A percentile compares a stretch with the other conserved stretches of the same genome.
These are phyloP conservation scores for Sycophila texana DNA, from an alignment of 2,888 invertebrate species.

Conservation along the genomic window DNA sequence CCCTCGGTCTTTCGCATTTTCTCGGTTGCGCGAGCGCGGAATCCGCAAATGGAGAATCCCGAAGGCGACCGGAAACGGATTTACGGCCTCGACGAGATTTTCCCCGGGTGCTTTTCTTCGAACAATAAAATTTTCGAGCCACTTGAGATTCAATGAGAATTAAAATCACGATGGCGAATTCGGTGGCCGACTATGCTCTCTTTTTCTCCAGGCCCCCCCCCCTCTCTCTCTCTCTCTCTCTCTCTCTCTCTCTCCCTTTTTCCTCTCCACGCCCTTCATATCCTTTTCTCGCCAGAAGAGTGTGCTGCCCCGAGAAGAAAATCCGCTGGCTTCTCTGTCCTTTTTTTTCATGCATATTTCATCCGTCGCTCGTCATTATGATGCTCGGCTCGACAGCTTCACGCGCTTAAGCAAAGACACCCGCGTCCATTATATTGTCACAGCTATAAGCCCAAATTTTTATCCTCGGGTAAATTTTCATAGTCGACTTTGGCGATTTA, in stretches of 20 bases:
- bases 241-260: neutral
- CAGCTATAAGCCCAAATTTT: too few species aligned
- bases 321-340: slow-evolving; percentile 13
- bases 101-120: slow-evolving; percentile 42
- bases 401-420: too few species aligned
- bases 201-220: neutral
- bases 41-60: slow-evolving; percentile 51
- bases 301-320: neutral
- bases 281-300: too few species aligned
- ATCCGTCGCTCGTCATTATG: neutral
- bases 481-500: too few species aligned
- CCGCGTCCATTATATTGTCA: too few species aligned
- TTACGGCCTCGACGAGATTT: slow-evolving; percentile 47
- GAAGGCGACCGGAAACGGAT: slow-evolving; percentile 52
- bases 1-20: neutral
- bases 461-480: neutral
- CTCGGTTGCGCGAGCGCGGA: slow-evolving; percentile 12
- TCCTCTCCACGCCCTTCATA: neutral
- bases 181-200: neutral
- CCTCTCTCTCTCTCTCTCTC: neutral
- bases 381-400: neutral
- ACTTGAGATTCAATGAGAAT: slow-evolving; percentile 46
- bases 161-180: slow-evolving; percentile 34
- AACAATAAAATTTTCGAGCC: slow-evolving; percentile 50
- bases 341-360: slow-evolving; percentile 7